Percentiles rank a stretch among this genome's conserved stretches.
phyloP scores from a whole-genome alignment of 2,888 invertebrate species.

The Pyrrhia umbra region DNA sequence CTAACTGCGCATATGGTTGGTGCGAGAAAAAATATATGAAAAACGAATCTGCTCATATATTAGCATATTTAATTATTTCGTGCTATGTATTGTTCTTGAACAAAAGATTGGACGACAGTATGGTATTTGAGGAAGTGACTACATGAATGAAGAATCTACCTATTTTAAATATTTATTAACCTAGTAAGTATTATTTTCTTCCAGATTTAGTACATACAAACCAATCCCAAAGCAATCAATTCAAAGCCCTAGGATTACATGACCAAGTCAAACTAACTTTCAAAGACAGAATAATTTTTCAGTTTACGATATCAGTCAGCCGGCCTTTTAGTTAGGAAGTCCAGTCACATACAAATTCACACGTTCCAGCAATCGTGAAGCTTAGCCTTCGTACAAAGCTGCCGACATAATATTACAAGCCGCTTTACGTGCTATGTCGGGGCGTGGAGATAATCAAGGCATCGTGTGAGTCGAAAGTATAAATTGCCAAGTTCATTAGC shows the following conservation, averaged over 20 bases:
- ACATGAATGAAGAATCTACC: too few relatives aligned
- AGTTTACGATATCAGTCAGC: conserved; percentile 6
- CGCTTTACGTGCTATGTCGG: neutral
- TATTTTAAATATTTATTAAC: too few relatives aligned
- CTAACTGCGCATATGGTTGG: conserved; percentile 23
- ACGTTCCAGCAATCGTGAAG: conserved; percentile 9
- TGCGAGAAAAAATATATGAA: conserved; percentile 40
- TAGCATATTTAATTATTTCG: neutral
- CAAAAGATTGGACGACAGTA: too few relatives aligned
- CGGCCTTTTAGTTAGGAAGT: conserved; percentile 26
- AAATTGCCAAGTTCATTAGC: conserved; percentile 3
- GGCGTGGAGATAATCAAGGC: neutral
- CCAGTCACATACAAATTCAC: conserved; percentile 32
- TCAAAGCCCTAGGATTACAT: neutral
- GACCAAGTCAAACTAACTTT: neutral
- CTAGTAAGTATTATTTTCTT: too few relatives aligned
- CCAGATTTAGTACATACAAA: too few relatives aligned
- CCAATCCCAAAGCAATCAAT: neutral
- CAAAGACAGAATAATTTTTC: neutral
- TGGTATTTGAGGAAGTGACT: too few relatives aligned
- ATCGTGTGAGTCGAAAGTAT: neutral
- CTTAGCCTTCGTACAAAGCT: conserved; percentile 2
- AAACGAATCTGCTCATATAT: neutral
- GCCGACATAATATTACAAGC: conserved; percentile 12
- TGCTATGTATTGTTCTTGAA: neutral